Evolutionary conservation across 2,888 invertebrate genomes (phyloP).

Genomic region (Metacarcinus magister): DNA sequence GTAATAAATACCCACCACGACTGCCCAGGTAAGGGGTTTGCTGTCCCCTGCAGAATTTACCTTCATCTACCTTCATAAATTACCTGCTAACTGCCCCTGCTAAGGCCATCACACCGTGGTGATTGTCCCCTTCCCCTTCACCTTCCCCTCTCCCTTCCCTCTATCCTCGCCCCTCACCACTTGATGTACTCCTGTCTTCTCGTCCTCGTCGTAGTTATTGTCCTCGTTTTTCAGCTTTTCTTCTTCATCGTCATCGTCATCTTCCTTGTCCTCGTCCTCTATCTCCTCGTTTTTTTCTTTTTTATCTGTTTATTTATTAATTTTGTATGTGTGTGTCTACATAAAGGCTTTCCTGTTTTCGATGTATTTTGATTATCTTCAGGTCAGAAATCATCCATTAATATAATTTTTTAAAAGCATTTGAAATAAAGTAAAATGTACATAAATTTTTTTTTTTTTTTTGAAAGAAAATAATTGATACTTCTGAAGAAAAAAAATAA

Average conservation of each 20-base stretch:
- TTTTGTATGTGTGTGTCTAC: not conserved
- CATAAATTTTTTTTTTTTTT: not conserved
- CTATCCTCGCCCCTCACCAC: not conserved
- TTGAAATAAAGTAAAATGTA: not conserved
- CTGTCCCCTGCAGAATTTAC: constrained; percentile 67
- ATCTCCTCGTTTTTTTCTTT: not conserved
- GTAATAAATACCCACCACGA: constrained; percentile 71
- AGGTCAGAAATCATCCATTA: no score
- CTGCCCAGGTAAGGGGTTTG: constrained; percentile 50
- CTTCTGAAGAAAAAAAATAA: no score
- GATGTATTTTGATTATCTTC: no score
- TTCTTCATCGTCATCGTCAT: not conserved
- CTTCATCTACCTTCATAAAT: constrained; percentile 67
- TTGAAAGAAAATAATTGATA: no score
- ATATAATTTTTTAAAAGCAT: not conserved
- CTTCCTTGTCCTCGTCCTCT: not conserved
- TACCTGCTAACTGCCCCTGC: constrained; percentile 49
- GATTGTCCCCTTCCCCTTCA: not conserved
- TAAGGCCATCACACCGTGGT: not conserved
- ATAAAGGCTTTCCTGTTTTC: not conserved
- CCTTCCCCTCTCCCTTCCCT: not conserved
- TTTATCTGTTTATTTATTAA: not conserved
- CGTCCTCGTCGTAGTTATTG: not conserved
- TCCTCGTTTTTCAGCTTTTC: not conserved
- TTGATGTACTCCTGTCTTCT: not conserved